These are phyloP conservation scores for Alexandromys oeconomus DNA, from an alignment of 2,797 vertebrate species.

Conservation along the genomic window DNA sequence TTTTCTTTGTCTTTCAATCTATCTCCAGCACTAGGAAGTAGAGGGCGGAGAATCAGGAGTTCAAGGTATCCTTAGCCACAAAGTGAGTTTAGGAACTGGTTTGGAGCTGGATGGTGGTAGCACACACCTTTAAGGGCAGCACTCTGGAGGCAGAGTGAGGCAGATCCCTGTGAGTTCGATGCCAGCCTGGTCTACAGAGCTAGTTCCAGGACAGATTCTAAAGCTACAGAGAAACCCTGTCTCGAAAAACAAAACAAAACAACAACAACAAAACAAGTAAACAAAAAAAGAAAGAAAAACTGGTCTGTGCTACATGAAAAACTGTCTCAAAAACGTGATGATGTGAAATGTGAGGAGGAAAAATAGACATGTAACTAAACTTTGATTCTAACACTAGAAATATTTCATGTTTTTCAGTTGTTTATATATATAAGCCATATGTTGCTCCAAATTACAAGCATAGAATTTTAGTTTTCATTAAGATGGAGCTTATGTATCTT, in stretches of 20 bases:
- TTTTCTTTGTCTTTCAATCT: too few relatives aligned
- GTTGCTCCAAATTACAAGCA: background rate
- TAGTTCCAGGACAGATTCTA: too few relatives aligned
- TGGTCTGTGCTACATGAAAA: background rate
- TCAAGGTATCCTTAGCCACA: background rate
- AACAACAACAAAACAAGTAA: too few relatives aligned
- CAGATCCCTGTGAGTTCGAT: too few relatives aligned
- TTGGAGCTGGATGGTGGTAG: too few relatives aligned
- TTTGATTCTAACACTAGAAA: conserved; percentile 49
- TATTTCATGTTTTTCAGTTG: background rate
- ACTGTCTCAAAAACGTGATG: background rate
- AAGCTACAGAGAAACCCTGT: too few relatives aligned
- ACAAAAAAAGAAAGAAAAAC: too few relatives aligned
- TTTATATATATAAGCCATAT: background rate
- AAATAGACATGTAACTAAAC: conserved; percentile 3
- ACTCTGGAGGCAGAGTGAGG: too few relatives aligned
- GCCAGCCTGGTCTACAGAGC: too few relatives aligned
- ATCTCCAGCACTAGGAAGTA: background rate
- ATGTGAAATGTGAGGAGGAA: background rate
- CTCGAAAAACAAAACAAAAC: too few relatives aligned
- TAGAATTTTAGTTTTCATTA: conserved; percentile 10
- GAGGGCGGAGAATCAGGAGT: background rate
- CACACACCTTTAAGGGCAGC: too few relatives aligned
- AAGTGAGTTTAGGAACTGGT: background rate
- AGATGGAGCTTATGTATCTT: background rate